Base-by-base conservation (phyloP, 2,888 invertebrate species). In the Pammene fasciana region DNA sequence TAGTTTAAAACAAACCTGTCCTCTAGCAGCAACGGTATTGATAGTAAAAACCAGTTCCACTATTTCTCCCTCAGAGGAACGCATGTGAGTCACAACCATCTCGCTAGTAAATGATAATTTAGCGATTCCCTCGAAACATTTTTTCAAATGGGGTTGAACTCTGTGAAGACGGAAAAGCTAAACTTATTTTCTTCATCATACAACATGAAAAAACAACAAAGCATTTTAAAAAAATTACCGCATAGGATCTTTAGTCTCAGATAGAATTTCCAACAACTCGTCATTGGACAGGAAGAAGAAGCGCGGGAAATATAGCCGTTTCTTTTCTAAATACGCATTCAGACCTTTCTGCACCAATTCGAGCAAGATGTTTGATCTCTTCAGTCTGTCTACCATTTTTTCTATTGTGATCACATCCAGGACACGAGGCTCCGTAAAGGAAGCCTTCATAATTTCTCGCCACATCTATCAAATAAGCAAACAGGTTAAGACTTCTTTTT, bases 231-330 rank as follows among this genome's bases (percentile, higher is more conserved):
- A 11, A 13, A 43, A 78, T 79, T 81, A 96, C 96, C 97, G 94
- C 73, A 96, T 97, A 0, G 99, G 99, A 93, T 99, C 98, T 87
- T 99, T 99, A 0, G 99, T 99, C 90, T 99, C 99, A 0, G 98
- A 98, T 14, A 99, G 90, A 73, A 99, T 99, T 88, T 99, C 99
- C 70, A 99, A 92, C 72, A 99, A 87, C 85, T 99, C 99, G 81
- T 99, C 98, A 83, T 99, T 99, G 46, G 99, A 99, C 71, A 99
- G 91, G 91, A 99, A 99, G 94, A 99, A 99, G 94, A 99, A 99
- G 7, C 99, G 94, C 0, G 99, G 98, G 92, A 99, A 99, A 86
- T 95, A 98, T 5, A 98, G 91, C 18, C 99, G 94, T 83, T 99
- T 99, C 94, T 98, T 98, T 87, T 99, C 99, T 79, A 99, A 92